Evolutionary conservation across 2,888 invertebrate species (phyloP).

Genomic region (Dryobotodes eremita): DNA sequence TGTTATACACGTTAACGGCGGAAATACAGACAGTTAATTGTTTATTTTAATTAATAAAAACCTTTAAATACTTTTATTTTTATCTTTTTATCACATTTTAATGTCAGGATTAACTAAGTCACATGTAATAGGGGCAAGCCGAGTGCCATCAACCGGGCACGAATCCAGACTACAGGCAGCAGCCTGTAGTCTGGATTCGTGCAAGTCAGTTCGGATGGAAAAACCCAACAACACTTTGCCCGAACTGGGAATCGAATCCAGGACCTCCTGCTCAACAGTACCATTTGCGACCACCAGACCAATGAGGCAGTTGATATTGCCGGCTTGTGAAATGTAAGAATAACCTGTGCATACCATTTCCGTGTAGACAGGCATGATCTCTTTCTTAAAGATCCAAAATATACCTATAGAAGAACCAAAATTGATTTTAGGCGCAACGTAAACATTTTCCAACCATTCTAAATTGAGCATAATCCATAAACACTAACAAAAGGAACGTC

Average conservation of each 20-base stretch:
- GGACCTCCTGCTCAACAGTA: neutral
- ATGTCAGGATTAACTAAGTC: too few species aligned
- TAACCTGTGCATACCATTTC: neutral
- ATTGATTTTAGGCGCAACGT: conserved; percentile 6
- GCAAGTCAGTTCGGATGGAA: neutral
- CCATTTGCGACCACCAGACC: too few species aligned
- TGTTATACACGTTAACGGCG: too few species aligned
- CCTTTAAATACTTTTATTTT: too few species aligned
- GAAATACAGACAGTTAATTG: too few species aligned
- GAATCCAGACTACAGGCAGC: neutral
- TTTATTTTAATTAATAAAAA: too few species aligned
- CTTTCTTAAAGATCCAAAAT: neutral
- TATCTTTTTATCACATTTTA: too few species aligned
- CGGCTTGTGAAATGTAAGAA: neutral
- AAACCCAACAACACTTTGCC: neutral
- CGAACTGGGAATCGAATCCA: neutral
- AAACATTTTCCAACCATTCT: conserved; percentile 24
- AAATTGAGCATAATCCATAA: conserved; percentile 31
- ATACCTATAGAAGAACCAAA: neutral
- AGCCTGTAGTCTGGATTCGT: too few species aligned
- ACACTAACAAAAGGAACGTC: conserved; percentile 58
- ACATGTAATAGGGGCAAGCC: too few species aligned
- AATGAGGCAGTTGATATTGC: neutral
- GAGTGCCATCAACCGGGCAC: neutral
- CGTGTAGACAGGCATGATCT: neutral